These are phyloP conservation scores for Zoanthus solanderi DNA, from an alignment of 92 coral and sea anemone species.

Conservation along the genomic window DNA sequence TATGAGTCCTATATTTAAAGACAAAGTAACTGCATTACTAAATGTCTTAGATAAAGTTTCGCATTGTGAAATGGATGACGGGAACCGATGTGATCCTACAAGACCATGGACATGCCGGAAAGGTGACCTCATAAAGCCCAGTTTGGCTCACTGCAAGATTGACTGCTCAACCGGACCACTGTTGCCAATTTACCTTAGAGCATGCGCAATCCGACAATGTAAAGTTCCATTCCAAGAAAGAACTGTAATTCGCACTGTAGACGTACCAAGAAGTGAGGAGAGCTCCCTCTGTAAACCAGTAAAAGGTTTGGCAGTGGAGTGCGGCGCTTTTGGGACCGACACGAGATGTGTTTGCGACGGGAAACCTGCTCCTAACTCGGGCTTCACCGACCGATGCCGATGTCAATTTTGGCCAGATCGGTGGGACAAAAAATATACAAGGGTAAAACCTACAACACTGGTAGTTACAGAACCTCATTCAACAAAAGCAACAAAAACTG, in stretches of 20 bases:
- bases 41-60: constrained; percentile 70
- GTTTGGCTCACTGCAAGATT: constrained; percentile 86
- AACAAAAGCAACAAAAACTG: background rate
- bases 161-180: constrained; percentile 96
- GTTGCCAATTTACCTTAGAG: constrained; percentile 94
- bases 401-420: constrained; percentile 95
- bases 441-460: background rate
- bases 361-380: constrained; percentile 66
- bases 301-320: constrained; percentile 71
- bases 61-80: constrained; percentile 89
- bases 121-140: constrained; percentile 91
- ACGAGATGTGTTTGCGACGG: constrained; percentile 99
- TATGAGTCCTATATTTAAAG: constrained; percentile 65
- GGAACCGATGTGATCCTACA: constrained; percentile 79
- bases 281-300: constrained; percentile 95
- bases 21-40: constrained; percentile 66
- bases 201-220: constrained; percentile 94
- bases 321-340: constrained; percentile 85
- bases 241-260: constrained; percentile 76
- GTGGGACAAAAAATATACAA: constrained; percentile 63
- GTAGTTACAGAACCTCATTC: background rate
- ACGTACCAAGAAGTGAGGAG: constrained; percentile 81
- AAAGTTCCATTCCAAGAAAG: constrained; percentile 81
- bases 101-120: constrained; percentile 89
- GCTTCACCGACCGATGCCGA: constrained; percentile 90